Evolutionary conservation across 2,888 invertebrate species (phyloP), one percentile per base, ranked within the genome.

Genomic region (Physocephala rufipes): DNA sequence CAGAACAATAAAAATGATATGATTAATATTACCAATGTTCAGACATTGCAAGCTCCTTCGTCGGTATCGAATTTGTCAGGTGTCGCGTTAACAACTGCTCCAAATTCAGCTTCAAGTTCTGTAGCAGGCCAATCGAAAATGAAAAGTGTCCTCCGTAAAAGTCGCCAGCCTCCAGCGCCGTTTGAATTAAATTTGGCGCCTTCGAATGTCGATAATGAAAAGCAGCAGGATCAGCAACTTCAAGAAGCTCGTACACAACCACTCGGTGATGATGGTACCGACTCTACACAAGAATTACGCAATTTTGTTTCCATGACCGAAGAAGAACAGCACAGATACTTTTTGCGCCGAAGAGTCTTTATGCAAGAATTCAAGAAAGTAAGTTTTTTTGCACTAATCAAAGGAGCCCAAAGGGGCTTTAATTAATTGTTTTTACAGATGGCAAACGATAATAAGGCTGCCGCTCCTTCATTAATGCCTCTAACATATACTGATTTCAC

Each of bases 181-280:
- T 82, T 82, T 67, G 85, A 84, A 71, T 74, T 82, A 28, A 84
- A 82, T 76, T 72, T 80, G 49, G 77, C 80, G 65, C 76, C 79
- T 30, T 78, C 81, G 24, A 77, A 55, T 59, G 73, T 49, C 45
- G 66, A 51, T 47, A 73, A 36, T 51, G 53, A 53, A 65, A 77
- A 74, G 45, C 73, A 47, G 12, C 66, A 64, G 24, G 71, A 79
- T 64, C 79, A 78, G 72, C 78, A 78, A 67, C 73, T 78, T 16
- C 80, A 82, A 45, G 82, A 83, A 71, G 85, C 87, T 51, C 86
- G 89, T 59, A 87, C 88, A 21, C 88, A 88, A 75, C 86, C 86
- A 2, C 78, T 86, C 71, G 87, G 86, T 1, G 87, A 86, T 72
- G 86, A 87, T 75, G 86, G 84, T 2, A 79, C 74, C 53, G 76